Conservation (phyloP, 2,888 invertebrate species). For the Ctena decussata region DNA sequence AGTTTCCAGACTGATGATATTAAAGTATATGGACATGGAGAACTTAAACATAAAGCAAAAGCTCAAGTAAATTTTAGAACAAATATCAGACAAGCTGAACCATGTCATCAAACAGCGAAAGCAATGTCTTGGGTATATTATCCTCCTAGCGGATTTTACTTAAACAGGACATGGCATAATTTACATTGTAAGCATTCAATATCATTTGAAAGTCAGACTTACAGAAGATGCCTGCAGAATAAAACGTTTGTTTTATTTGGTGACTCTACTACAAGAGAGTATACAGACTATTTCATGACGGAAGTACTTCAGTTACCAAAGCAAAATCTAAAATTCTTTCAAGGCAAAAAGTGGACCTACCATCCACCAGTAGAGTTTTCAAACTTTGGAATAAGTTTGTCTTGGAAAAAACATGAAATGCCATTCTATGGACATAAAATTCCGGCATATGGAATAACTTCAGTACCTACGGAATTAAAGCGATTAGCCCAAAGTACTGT, state of each 20-base stretch:
- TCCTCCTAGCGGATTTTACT: too few species aligned
- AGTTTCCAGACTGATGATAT: conserved; percentile 28
- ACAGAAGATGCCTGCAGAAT: conserved; percentile 23
- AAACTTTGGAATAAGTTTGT: too few species aligned
- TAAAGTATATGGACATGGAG: conserved; percentile 21
- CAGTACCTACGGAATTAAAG: conserved; percentile 12
- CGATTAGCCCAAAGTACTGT: background rate
- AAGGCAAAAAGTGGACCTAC: too few species aligned
- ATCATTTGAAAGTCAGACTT: too few species aligned
- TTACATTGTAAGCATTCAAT: conserved; percentile 5
- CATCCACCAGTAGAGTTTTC: too few species aligned
- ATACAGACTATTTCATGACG: conserved; percentile 38
- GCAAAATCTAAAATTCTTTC: conserved; percentile 6
- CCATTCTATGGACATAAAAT: too few species aligned
- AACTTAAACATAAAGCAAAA: background rate
- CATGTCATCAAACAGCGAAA: background rate
- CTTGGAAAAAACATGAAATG: too few species aligned
- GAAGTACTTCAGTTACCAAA: conserved; percentile 11
- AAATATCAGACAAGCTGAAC: too few species aligned
- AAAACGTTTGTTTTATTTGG: conserved; percentile 44
- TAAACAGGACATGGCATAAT: conserved; percentile 1
- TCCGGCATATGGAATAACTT: too few species aligned
- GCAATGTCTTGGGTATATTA: conserved; percentile 23
- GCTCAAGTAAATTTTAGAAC: too few species aligned
- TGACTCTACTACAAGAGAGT: conserved; percentile 52